Conservation (phyloP, 1,140 invertebrate species). For the Tetragnatha versicolor region DNA sequence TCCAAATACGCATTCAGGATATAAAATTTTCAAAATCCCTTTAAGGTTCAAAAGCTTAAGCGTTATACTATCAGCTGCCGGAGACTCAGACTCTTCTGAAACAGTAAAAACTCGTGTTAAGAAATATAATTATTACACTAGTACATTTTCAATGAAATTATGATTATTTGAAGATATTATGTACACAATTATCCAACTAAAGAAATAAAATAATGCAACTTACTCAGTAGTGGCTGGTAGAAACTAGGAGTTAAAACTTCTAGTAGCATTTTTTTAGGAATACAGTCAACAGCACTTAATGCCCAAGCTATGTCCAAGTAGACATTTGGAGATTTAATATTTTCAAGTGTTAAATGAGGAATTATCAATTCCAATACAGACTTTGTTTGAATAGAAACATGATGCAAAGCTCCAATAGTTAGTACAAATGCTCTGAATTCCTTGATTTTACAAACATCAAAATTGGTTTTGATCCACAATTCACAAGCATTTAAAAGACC, state of each 20-base stretch:
- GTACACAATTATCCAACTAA: neutral
- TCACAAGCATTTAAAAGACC: constrained; percentile 19
- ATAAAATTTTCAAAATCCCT: constrained; percentile 12
- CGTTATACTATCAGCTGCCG: neutral
- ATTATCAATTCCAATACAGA: neutral
- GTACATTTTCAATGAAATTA: neutral
- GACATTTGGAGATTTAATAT: neutral
- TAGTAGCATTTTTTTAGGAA: constrained; percentile 4
- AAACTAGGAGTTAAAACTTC: constrained; percentile 11
- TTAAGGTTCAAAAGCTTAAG: constrained; percentile 45
- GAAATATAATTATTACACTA: neutral
- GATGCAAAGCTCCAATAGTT: constrained; percentile 14
- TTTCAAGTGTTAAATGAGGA: neutral
- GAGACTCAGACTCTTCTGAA: neutral
- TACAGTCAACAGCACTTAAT: constrained; percentile 6
- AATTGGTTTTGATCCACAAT: constrained; percentile 25
- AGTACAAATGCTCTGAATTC: constrained; percentile 28
- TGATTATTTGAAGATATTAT: neutral
- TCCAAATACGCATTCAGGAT: constrained; percentile 30
- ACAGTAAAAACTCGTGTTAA: neutral
- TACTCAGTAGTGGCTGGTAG: constrained; percentile 42
- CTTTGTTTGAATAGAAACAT: neutral
- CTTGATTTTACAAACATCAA: neutral
- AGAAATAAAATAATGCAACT: neutral
- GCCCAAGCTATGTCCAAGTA: constrained; percentile 37